phyloP scores from a whole-genome alignment of 1,140 invertebrate genomes.

The Drosophila tropicalis region DNA sequence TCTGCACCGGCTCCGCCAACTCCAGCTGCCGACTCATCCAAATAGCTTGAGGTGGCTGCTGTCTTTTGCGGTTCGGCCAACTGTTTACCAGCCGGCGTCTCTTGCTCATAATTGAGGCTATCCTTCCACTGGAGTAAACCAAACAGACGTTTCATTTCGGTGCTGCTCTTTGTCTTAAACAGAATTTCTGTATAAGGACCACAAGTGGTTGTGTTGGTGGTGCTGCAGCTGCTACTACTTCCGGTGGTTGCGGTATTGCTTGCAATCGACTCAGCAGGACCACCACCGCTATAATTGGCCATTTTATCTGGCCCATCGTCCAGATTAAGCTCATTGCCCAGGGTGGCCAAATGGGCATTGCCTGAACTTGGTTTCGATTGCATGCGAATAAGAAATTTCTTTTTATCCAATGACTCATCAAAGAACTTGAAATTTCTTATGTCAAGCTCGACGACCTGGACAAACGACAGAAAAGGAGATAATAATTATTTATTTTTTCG shows the following conservation, averaged over 20 bases:
- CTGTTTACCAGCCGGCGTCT: constrained; percentile 83
- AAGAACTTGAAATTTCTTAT: constrained; percentile 82
- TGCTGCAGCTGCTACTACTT: constrained; percentile 30
- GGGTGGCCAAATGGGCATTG: constrained; percentile 60
- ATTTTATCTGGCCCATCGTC: constrained; percentile 68
- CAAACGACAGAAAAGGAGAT: not conserved
- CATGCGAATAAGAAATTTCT: constrained; percentile 81
- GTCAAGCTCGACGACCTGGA: constrained; percentile 81
- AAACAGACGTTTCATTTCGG: constrained; percentile 78
- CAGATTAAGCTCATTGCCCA: constrained; percentile 76
- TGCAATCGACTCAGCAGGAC: constrained; percentile 43
- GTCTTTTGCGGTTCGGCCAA: constrained; percentile 86
- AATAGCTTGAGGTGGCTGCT: constrained; percentile 80
- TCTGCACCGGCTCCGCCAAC: constrained; percentile 50
- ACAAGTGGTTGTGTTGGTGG: constrained; percentile 34
- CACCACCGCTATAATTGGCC: constrained; percentile 67
- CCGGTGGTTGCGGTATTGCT: no score
- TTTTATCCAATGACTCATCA: constrained; percentile 79
- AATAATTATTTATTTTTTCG: not conserved
- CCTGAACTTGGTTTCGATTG: constrained; percentile 74
- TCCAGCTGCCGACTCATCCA: constrained; percentile 53
- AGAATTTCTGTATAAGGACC: constrained; percentile 77
- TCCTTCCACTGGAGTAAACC: constrained; percentile 79
- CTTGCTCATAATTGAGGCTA: constrained; percentile 74
- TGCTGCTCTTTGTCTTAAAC: constrained; percentile 78